phyloP scores from a whole-genome alignment of 1,140 invertebrate genomes.

The Apis dorsata region DNA sequence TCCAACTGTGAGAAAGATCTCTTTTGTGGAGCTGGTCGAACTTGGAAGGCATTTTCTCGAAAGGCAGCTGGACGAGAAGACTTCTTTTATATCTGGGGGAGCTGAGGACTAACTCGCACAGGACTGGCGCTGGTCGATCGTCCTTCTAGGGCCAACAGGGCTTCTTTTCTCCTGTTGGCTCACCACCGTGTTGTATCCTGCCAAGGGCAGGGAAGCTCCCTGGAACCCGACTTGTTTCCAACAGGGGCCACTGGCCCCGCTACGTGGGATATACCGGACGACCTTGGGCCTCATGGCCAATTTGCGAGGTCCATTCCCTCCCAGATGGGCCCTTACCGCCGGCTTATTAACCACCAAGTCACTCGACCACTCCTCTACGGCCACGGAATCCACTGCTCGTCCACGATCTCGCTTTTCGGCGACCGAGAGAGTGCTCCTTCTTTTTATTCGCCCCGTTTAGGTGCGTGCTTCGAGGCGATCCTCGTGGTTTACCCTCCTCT shows the following conservation, averaged over 20 bases:
- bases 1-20: not conserved
- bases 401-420: constrained; percentile 17
- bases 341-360: constrained; percentile 65
- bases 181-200: constrained; percentile 37
- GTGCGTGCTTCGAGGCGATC: not conserved
- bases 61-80: not conserved
- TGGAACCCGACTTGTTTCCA: constrained; percentile 61
- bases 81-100: constrained; percentile 25
- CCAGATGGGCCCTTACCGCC: constrained; percentile 68
- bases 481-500: not conserved
- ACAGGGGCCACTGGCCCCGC: constrained; percentile 76
- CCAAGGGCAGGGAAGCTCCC: constrained; percentile 60
- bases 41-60: constrained; percentile 15
- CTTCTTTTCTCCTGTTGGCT: constrained; percentile 52
- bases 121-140: constrained; percentile 25
- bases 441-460: not conserved
- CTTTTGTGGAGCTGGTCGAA: not conserved
- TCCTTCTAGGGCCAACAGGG: constrained; percentile 56
- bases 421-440: not conserved
- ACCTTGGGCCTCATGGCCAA: constrained; percentile 79
- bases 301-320: constrained; percentile 73
- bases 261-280: constrained; percentile 76
- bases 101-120: not conserved
- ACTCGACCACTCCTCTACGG: constrained; percentile 11
- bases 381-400: not conserved